These are phyloP conservation scores for Danaus chrysippus DNA, from an alignment of 2,888 invertebrate genomes.

Conservation along the genomic window DNA sequence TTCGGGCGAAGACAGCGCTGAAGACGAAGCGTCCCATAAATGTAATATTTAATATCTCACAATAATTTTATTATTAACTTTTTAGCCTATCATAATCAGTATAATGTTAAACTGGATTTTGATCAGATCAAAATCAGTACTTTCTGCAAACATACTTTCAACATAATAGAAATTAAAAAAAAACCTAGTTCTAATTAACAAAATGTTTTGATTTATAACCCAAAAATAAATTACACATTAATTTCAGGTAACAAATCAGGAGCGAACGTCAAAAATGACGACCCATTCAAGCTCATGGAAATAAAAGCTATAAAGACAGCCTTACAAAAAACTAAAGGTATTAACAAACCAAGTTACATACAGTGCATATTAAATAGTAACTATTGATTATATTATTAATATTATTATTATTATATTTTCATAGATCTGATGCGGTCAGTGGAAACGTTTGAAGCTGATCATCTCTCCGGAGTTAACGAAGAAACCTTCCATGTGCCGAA, in stretches of 20 bases:
- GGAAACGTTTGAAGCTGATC: constrained; percentile 65
- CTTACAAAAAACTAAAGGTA: constrained; percentile 70
- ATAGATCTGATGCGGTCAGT: constrained; percentile 73
- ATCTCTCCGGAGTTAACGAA: constrained; percentile 54
- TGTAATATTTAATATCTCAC: constrained; percentile 40
- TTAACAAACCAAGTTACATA: too few species aligned
- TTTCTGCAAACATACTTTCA: too few species aligned
- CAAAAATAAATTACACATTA: neutral
- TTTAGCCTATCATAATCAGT: constrained; percentile 14
- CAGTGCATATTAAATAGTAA: too few species aligned
- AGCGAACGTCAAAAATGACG: constrained; percentile 67
- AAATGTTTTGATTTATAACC: too few species aligned
- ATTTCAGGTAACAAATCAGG: constrained; percentile 58
- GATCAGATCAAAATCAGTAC: too few species aligned
- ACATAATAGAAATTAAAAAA: too few species aligned
- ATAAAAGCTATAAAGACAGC: constrained; percentile 73
- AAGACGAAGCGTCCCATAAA: constrained; percentile 63
- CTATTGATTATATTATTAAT: too few species aligned
- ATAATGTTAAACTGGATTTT: neutral
- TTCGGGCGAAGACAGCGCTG: constrained; percentile 68
- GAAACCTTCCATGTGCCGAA: constrained; percentile 57
- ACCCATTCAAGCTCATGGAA: constrained; percentile 73
- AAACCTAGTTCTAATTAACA: too few species aligned
- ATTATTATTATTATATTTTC: constrained; percentile 13
- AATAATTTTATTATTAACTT: constrained; percentile 14